Evolutionary conservation across 1,140 invertebrate genomes (phyloP).

Genomic region (Drosophila lini): DNA sequence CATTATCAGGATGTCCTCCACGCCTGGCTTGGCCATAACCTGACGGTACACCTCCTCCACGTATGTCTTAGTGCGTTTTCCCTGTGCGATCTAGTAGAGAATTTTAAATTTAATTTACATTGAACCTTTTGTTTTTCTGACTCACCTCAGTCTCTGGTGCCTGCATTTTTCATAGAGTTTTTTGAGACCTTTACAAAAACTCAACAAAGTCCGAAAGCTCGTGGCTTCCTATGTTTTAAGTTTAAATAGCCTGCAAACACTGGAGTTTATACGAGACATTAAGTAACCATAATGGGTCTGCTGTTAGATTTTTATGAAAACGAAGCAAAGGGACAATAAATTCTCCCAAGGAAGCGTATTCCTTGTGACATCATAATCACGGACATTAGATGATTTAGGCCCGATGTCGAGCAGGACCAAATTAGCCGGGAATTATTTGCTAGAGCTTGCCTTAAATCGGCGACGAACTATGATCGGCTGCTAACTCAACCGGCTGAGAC

Average conservation of each 20-base stretch:
- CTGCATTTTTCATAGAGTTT: conserved; percentile 40
- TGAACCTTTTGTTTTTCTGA: background rate
- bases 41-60: conserved; percentile 66
- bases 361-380: conserved; percentile 42
- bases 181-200: background rate
- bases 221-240: background rate
- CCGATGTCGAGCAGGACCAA: conserved; percentile 21
- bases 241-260: background rate
- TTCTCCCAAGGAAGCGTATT: background rate
- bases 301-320: background rate
- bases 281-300: background rate
- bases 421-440: conserved; percentile 43
- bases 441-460: conserved; percentile 37
- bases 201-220: background rate
- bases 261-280: background rate
- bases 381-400: conserved; percentile 43
- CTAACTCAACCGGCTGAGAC: conserved; percentile 39
- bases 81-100: conserved; percentile 5
- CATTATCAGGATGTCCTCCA: conserved; percentile 74
- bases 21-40: conserved; percentile 59
- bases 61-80: conserved; percentile 72
- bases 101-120: background rate
- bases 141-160: conserved; percentile 30
- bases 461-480: conserved; percentile 38
- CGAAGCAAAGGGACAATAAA: conserved; percentile 14